Evolutionary conservation across 2,797 vertebrate species (phyloP), one percentile per base, ranked within the genome.

Genomic region (Bradypodion ventrale): DNA sequence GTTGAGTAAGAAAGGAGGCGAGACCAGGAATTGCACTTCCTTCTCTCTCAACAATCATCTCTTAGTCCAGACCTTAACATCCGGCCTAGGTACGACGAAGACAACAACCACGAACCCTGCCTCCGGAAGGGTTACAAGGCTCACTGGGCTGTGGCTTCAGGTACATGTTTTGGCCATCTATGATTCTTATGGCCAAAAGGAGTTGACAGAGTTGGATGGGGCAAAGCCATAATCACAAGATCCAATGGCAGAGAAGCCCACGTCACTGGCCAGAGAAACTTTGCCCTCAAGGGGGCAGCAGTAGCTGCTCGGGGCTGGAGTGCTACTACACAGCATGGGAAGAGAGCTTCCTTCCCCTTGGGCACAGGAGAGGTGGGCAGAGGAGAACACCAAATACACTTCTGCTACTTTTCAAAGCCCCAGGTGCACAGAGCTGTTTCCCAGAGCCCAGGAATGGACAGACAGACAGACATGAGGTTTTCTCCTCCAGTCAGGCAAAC

Each of bases 81-180:
- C 40, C 5, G 0, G 6, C 13, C 12, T 94, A 98, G 98, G 92
- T 99, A 99, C 37, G 98, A 99, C 2, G 97, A 98, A 88, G 98
- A 98, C 90, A 97, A 94, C 91, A 99, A 99, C 93, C 98, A 98
- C 0, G 97, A 98, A 87, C 98, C 98, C 0, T 98, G 98, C 85
- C 93, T 92, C 88, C 95, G 95, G 68, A 89, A 82, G 0, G 98
- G 98, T 40, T 95, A 98, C 92, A 97, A 94, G 87, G 97, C 98
- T 1, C 98, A 99, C 92, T 98, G 98, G 98, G 98, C 97, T 0
- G 97, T 97, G 0, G 93, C 95, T 0, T 96, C 97, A 93, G 98
- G 98, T 98, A 82, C 82, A 94, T 65, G 0, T 1, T 44, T 25
- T 19, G 40, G 79, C 44, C 29, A 19, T 1, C 0, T 13, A 32